Percentiles rank a stretch among this genome's conserved stretches.
Conservation (phyloP, 2,797 vertebrate species). For the Peromyscus nudipes region DNA sequence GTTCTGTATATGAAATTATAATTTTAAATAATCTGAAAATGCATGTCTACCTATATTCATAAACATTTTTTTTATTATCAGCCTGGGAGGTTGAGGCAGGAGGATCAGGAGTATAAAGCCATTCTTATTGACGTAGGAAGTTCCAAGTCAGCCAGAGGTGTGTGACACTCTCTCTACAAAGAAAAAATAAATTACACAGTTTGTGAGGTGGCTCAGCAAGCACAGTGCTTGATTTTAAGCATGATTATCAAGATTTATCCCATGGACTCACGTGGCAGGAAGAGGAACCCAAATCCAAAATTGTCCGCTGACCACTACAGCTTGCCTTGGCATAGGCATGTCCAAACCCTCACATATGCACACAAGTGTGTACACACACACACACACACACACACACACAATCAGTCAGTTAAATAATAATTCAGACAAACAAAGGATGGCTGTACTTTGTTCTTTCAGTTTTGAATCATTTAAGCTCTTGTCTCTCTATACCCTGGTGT, state of each 20-base stretch:
- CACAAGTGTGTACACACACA: neutral
- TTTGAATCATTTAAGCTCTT: conserved; percentile 32
- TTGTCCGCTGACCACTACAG: neutral
- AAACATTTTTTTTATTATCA: neutral
- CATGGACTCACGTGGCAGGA: neutral
- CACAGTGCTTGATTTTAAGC: neutral
- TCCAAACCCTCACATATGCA: neutral
- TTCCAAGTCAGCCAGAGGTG: neutral
- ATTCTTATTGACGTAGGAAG: neutral
- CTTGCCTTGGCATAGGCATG: neutral
- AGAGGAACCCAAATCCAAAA: too few relatives aligned
- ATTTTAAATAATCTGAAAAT: neutral
- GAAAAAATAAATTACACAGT: neutral
- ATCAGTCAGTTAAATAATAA: neutral
- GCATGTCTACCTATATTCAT: neutral
- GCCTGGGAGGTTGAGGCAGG: neutral
- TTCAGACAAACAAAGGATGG: neutral
- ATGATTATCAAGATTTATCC: neutral
- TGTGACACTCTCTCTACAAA: neutral
- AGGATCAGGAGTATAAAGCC: neutral
- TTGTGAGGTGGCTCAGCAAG: neutral
- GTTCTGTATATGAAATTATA: neutral
- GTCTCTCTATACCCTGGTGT: neutral
- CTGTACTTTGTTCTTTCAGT: neutral
- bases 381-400: neutral